Evolutionary conservation across 2,888 invertebrate species (phyloP), one percentile per base, ranked within the genome.

Genomic region (Noctuana brunneofusca): DNA sequence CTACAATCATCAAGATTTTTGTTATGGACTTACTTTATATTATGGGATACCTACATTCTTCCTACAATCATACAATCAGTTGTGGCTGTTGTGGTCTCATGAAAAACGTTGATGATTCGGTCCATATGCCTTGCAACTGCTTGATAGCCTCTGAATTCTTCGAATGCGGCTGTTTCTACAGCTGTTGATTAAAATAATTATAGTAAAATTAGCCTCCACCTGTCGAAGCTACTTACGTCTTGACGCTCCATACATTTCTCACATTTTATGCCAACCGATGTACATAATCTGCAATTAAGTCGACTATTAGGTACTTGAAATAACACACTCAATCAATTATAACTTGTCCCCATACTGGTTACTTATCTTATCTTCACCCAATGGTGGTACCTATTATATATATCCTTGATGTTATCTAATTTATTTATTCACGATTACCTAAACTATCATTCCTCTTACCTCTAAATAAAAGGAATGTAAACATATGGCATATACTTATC

Each of bases 141-240:
- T 63, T 63, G 55, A 56, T 56, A 63, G 41, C 62, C 56, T 56
- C 56, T 56, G 56, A 56, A 63, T 63, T 56, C 62, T 63, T 50
- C 14, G 20, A 56, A 41, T 16, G 56, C 62, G 62, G 62, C 55
- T 63, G 58, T 64, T 64, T 58, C 64, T 58, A 53, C 64, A 64
- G 64, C 64, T 64, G 64, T 64, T 38, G 53, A 54, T 58, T 64
- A 54, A 46, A 57, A 57, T 63, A 63, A 63, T 63, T 63, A 63
- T 63, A 63, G 62, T 55, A 41, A 56, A 83, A 86, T 86, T 81
- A 82, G 66, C 69, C 68, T 72, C 75, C 89, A 89, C 88, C 89
- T 89, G 89, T 81, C 66, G 55, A 14, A 24, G 48, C 62, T 50
- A 43, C 62, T 41, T 41, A 30, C 27, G 18, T 49, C 55, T 49